Base-by-base conservation (phyloP, 2,888 invertebrate species). In the Chrysina gloriosa region DNA sequence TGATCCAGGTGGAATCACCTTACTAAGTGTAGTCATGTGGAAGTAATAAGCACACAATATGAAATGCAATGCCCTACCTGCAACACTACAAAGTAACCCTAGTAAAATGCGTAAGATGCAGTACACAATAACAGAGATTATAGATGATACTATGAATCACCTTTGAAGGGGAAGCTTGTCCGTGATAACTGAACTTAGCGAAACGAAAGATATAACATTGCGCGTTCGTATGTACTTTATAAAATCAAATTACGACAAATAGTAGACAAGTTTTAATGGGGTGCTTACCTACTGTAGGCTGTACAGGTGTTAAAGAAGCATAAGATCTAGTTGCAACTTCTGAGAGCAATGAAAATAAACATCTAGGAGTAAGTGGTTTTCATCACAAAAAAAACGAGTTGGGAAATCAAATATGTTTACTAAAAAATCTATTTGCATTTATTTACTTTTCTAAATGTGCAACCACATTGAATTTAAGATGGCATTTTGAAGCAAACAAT, bases 231-330 rank as follows among this genome's bases (percentile, higher is more conserved):
- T n/a, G 27, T 50, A 52, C 16, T 36, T 52, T 34, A 14, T 39
- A 16, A 42, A 52, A 31, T 47, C 11, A 14, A 16, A 39, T 7
- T 39, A 36, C 34, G n/a, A n/a, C 31, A 65, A 52, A 25, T 7
- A 34, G 47, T 14, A 34, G 16, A 63, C 19, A 65, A 21, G 16
- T 42, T 63, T 23, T 47, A 39, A 42, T 23, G 54, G 27, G 70
- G 73, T 73, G 80, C 85, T 85, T 84, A 85, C 85, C 84, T 84
- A 84, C 83, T 76, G 83, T 79, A 79, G 83, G 83, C 78, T 84
- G 83, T 77, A 84, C 84, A 76, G 86, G 85, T 80, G 86, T 86
- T 80, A 86, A 83, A 78, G 86, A 85, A 77, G 86, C 84, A 81
- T 86, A 86, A 73, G 86, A 86, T 77, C 85, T 83, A 81, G 84